These are phyloP conservation scores for Epinephelus fuscoguttatus DNA, from an alignment of 2,113 vertebrate species.

Conservation along the genomic window DNA sequence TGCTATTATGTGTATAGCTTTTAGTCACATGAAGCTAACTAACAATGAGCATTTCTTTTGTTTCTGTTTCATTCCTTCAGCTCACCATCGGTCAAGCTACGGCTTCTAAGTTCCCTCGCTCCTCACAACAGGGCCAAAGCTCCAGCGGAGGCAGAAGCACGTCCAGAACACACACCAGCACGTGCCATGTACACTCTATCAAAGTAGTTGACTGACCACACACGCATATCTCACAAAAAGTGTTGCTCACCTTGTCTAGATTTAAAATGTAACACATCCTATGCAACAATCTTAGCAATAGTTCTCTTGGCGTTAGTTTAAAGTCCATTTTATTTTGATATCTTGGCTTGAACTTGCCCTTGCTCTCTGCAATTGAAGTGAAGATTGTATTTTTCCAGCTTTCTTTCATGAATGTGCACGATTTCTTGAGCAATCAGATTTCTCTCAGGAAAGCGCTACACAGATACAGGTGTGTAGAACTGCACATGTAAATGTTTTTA, in stretches of 20 bases:
- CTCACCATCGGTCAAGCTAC: constrained; percentile 92
- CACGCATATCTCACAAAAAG: neutral
- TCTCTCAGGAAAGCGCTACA: constrained; percentile 1
- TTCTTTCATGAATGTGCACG: neutral
- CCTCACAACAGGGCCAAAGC: constrained; percentile 81
- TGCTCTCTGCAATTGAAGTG: constrained; percentile 1
- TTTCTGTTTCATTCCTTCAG: constrained; percentile 73
- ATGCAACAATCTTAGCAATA: constrained; percentile 34
- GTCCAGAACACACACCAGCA: constrained; percentile 79
- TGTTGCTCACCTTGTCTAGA: neutral
- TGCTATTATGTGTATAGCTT: neutral
- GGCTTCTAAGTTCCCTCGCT: constrained; percentile 92
- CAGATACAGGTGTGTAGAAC: constrained; percentile 11
- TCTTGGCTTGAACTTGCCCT: neutral
- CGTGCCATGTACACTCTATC: constrained; percentile 87
- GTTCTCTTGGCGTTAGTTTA: neutral
- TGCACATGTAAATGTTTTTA: constrained; percentile 23
- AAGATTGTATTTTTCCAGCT: neutral
- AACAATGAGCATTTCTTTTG: neutral
- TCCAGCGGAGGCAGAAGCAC: constrained; percentile 77
- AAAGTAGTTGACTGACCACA: constrained; percentile 92
- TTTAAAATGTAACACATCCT: constrained; percentile 9
- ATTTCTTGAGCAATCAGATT: constrained; percentile 9
- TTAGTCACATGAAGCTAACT: neutral
- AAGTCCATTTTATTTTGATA: neutral